These are phyloP conservation scores for Herpetotheres cachinnans DNA, from an alignment of 2,113 vertebrate genomes.

Conservation along the genomic window DNA sequence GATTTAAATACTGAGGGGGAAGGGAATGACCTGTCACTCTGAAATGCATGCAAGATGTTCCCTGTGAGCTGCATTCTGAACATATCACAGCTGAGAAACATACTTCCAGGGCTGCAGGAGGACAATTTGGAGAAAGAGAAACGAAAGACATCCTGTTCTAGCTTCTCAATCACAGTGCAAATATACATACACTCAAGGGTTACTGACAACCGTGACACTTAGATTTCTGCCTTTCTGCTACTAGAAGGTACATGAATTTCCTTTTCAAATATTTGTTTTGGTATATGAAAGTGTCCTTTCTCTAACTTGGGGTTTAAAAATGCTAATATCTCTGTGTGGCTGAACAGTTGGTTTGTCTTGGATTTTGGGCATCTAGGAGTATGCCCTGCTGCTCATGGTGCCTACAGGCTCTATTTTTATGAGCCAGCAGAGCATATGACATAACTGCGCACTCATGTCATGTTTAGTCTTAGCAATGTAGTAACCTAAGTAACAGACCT, in stretches of 20 bases:
- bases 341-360: neutral
- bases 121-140: neutral
- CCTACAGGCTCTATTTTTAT: neutral
- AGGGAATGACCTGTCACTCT: conserved; percentile 11
- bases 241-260: neutral
- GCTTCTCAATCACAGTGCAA: neutral
- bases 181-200: neutral
- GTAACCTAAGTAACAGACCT: neutral
- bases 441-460: neutral
- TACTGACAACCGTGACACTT: neutral
- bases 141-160: neutral
- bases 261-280: neutral
- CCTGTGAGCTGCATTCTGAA: conserved; percentile 26
- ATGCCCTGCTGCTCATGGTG: neutral
- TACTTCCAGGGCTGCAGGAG: neutral
- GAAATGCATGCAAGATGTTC: conserved; percentile 26
- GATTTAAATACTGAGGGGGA: neutral
- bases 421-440: neutral
- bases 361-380: neutral
- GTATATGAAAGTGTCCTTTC: neutral
- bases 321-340: neutral
- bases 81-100: conserved; percentile 7
- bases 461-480: neutral
- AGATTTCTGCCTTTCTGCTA: neutral
- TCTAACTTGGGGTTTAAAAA: neutral